phyloP scores from a whole-genome alignment of 1,140 invertebrate species.

The Arctopsyche grandis region DNA sequence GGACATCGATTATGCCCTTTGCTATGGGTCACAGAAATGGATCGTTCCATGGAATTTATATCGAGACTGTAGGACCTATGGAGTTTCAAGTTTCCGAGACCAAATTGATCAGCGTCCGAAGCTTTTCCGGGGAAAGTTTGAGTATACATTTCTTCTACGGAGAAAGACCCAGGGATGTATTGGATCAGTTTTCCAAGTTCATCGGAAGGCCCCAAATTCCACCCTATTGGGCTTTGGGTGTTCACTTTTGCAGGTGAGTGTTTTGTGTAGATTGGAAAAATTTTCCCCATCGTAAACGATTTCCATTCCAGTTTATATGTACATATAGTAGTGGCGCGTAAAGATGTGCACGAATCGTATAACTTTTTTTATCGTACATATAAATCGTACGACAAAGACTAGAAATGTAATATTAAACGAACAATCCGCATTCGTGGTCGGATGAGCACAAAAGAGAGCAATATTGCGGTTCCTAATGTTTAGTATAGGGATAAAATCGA shows the following conservation, averaged over 20 bases:
- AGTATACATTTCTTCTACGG: conserved; percentile 57
- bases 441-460: too few relatives aligned
- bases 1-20: conserved; percentile 55
- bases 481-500: neutral
- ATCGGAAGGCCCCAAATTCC: conserved; percentile 33
- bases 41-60: conserved; percentile 56
- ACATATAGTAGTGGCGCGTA: neutral
- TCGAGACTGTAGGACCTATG: conserved; percentile 57
- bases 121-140: conserved; percentile 53
- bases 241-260: conserved; percentile 59
- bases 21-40: conserved; percentile 58
- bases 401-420: neutral
- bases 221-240: conserved; percentile 56
- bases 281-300: neutral
- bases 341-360: neutral
- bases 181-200: conserved; percentile 43
- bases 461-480: neutral
- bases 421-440: too few relatives aligned
- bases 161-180: conserved; percentile 56
- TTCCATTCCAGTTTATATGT: neutral
- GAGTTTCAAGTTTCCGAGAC: conserved; percentile 58
- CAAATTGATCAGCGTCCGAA: conserved; percentile 56
- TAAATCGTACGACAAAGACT: neutral
- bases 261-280: neutral
- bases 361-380: neutral